Evolutionary conservation across 2,888 invertebrate species (phyloP), one percentile per base, ranked within the genome.

Genomic region (Nysson spinosus): DNA sequence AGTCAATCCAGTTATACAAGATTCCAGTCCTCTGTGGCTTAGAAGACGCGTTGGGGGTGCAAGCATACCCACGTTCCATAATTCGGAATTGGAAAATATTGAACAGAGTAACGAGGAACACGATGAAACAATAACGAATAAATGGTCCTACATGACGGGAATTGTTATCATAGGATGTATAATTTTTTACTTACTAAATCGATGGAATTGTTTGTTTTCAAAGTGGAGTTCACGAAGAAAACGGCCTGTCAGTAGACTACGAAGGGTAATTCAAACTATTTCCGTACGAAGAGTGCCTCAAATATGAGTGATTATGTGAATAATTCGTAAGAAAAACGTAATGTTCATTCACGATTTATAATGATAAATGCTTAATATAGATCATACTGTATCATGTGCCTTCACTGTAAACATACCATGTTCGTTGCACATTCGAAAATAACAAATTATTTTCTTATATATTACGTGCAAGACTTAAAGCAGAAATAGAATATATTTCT

Each of bases 251-350:
- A 80, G 84, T 46, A 80, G 80, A 75, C 68, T 87, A 52, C 84
- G 85, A 24, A 80, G 85, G 69, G 83, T 84, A n/a, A 84, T 87
- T 64, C 86, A 86, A 75, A 83, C 85, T 2, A 83, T 87, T 52
- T 81, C 87, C 39, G 67, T 80, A 40, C 85, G 82, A 47, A 81
- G 83, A 82, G 85, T 86, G 79, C 85, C 85, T 77, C 82, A 81
- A 65, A 81, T 85, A 75, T 87, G 77, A 75, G 47, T 58, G 42
- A 47, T 22, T 55, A 64, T 39, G 28, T 57, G 47, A 67, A 17
- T 58, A 44, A 66, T n/a, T 17, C 14, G 57, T 19, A 28, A 55
- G 30, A 39, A 58, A 40, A 35, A 16, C 39, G 34, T 46, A 42
- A 64, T 64, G 4, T 56, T 64, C 34, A 17, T 64, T 54, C 16